Base-by-base conservation (phyloP, 2,888 invertebrate genomes). In the Drosophila mercatorum region DNA sequence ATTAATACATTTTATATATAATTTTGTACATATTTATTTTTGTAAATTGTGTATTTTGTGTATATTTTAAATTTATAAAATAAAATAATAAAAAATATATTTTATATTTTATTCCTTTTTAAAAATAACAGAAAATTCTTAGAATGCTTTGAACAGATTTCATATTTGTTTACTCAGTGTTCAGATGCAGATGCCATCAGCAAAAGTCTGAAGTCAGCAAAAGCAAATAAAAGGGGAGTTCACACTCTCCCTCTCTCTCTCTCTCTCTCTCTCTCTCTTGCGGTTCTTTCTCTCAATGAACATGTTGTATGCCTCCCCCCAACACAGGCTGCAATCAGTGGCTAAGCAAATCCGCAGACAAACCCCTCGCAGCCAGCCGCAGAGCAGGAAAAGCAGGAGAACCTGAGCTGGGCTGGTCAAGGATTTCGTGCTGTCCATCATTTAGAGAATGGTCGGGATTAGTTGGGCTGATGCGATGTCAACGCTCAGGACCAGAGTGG, bases 371-470 rank as follows among this genome's bases (percentile, higher is more conserved):
- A 34, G 11, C 12, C 7, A 40, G 41, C 58, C 14, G 8, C 11
- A 11, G 38, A 26, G 38, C 55, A 17, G 65, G n/a, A 47, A 26
- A 26, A 53, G 17, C 17, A 44, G 28, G 10, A 11, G 26, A 14
- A 58, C 55, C 26, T 28, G 52, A 22, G 26, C 34, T 40, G 57
- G 47, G 43, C 53, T 58, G 58, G 44, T 47, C 61, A 56, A 57
- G 55, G 60, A 59, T 58, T 61, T 49, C 53, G 59, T 52, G 61
- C 38, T 56, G 87, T 84, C 76, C 74, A 86, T 80, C 83, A 72
- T 78, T 80, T 69, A 55, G 78, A 65, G 76, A 86, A 74, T 72
- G 71, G 72, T 69, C 60, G 70, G 73, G 77, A 84, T 84, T 84
- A 87, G 82, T 81, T 81, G 65, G 79, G 87, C 72, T 80, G 72